A percentile compares a stretch with the other conserved stretches of the same genome.
These are phyloP conservation scores for Struthio camelus DNA, from an alignment of 2,113 vertebrate species.

Conservation along the genomic window DNA sequence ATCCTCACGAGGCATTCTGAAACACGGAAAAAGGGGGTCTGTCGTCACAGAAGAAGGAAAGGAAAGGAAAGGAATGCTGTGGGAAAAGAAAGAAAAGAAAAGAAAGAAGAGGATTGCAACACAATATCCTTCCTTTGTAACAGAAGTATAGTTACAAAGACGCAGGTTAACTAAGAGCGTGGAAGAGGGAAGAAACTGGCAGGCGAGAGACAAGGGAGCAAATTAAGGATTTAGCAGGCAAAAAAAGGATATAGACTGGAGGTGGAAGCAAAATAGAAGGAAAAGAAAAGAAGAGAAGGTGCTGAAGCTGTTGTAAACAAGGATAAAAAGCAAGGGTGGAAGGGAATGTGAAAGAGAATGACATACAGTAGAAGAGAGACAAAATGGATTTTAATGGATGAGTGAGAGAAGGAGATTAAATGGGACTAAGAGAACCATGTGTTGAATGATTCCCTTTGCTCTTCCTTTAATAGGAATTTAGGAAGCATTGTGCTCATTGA, in stretches of 20 bases:
- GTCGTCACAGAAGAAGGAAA: neutral
- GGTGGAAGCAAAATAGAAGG: neutral
- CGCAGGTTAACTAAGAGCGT: neutral
- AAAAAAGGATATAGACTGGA: neutral
- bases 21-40: neutral
- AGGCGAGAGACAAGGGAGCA: neutral
- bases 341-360: neutral
- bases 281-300: neutral
- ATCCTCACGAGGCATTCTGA: neutral
- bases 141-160: neutral
- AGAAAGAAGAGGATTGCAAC: fast-evolving
- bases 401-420: neutral
- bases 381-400: neutral
- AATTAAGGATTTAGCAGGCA: neutral
- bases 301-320: neutral
- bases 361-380: neutral
- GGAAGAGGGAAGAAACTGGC: neutral
- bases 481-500: neutral
- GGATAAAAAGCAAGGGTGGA: neutral
- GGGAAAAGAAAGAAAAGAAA: neutral
- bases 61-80: neutral
- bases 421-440: neutral
- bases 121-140: neutral
- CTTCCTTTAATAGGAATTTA: neutral
- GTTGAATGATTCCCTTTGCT: neutral